These are phyloP conservation scores for Aramus guarauna DNA, from an alignment of 2,113 vertebrate genomes.

Conservation along the genomic window DNA sequence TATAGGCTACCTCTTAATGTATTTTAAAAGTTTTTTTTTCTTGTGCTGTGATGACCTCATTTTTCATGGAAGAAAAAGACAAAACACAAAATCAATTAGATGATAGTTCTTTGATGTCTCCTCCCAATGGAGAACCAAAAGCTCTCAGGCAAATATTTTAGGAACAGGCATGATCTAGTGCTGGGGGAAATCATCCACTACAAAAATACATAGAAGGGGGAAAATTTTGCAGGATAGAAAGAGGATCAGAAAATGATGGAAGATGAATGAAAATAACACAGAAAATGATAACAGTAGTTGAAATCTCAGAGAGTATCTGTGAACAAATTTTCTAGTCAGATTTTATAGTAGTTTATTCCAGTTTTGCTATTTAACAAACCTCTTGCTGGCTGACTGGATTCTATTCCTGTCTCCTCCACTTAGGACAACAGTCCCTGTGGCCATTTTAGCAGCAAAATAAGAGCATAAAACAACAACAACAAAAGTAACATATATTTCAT, in stretches of 20 bases:
- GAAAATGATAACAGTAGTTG: background rate
- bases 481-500: background rate
- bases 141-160: background rate
- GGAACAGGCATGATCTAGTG: background rate
- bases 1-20: background rate
- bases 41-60: background rate
- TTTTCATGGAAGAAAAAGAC: background rate
- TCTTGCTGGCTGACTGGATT: background rate
- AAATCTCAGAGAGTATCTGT: background rate
- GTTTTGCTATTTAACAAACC: background rate
- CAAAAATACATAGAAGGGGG: background rate
- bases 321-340: background rate
- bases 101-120: background rate
- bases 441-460: background rate
- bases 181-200: background rate
- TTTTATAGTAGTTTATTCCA: background rate
- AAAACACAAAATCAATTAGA: constrained; percentile 37
- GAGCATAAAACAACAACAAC: background rate
- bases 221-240: background rate
- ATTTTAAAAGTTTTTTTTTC: background rate
- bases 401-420: background rate
- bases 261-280: background rate
- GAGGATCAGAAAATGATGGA: background rate
- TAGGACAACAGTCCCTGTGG: background rate
- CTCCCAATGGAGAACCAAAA: constrained; percentile 1